Percentiles rank a stretch among this genome's conserved stretches.
These are phyloP conservation scores for Trissonchulus latispiculum DNA, from an alignment of 2,888 invertebrate genomes.

Conservation along the genomic window DNA sequence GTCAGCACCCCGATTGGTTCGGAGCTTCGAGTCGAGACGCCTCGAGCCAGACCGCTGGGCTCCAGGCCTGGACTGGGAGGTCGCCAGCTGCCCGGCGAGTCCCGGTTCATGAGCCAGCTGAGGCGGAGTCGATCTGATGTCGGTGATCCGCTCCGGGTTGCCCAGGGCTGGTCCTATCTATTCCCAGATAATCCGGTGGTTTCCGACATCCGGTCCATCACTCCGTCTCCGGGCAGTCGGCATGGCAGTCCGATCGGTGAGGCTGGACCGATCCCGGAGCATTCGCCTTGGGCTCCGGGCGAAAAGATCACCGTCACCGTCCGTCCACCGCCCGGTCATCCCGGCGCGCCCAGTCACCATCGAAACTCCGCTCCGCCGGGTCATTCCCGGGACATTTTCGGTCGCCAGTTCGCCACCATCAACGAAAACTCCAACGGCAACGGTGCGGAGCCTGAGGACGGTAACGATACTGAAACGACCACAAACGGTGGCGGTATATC, in stretches of 20 bases:
- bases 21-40: neutral
- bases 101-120: neutral
- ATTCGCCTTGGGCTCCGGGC: neutral
- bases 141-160: neutral
- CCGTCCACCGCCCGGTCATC: neutral
- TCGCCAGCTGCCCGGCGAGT: neutral
- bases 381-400: neutral
- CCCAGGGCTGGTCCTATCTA: constrained; percentile 21
- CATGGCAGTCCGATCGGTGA: too few relatives aligned
- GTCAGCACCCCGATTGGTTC: neutral
- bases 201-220: neutral
- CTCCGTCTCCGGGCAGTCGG: neutral
- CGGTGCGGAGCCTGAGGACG: neutral
- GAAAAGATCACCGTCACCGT: neutral
- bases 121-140: constrained; percentile 14
- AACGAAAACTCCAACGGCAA: neutral
- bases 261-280: too few relatives aligned
- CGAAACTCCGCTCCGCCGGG: neutral
- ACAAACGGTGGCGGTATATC: neutral
- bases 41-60: neutral
- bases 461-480: too few relatives aligned
- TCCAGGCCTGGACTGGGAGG: neutral
- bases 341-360: neutral
- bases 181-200: constrained; percentile 20
- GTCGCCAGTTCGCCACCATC: neutral